A percentile compares a stretch with the other conserved stretches of the same genome.
phyloP scores from a whole-genome alignment of 2,797 vertebrate species.

The Thunnus albacares region DNA sequence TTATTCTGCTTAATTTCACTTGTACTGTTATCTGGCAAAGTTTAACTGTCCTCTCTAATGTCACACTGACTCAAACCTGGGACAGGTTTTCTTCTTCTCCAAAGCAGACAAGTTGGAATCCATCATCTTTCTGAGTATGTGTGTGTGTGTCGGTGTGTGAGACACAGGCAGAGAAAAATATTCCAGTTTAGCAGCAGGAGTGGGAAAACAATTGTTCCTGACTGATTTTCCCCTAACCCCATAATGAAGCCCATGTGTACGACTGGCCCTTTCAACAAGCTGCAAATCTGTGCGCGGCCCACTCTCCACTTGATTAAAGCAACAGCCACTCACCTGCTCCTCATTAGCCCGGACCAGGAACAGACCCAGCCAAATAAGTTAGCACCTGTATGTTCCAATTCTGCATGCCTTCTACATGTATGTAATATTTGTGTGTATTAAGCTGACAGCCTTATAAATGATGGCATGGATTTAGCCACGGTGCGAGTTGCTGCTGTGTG shows the following conservation, averaged over 20 bases:
- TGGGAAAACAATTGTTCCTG: conserved; percentile 90
- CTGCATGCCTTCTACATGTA: conserved; percentile 82
- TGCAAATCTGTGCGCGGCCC: conserved; percentile 84
- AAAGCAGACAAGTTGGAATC: conserved; percentile 55
- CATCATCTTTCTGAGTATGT: conserved; percentile 48
- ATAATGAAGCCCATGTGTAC: conserved; percentile 90
- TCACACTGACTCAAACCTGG: conserved; percentile 25
- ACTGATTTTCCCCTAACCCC: conserved; percentile 87
- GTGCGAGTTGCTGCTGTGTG: conserved; percentile 55
- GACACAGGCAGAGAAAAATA: conserved; percentile 70
- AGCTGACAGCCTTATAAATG: conserved; percentile 85
- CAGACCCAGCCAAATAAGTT: conserved; percentile 85
- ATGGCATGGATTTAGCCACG: conserved; percentile 66
- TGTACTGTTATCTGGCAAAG: conserved; percentile 25
- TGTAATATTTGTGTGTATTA: conserved; percentile 84
- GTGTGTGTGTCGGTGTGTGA: conserved; percentile 28
- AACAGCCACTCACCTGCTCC: conserved; percentile 86
- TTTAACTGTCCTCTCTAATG: conserved; percentile 23
- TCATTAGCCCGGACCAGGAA: conserved; percentile 84
- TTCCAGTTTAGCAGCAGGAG: conserved; percentile 82
- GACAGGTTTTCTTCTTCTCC: conserved; percentile 20
- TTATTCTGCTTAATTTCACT: conserved; percentile 17
- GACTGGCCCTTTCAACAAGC: conserved; percentile 86
- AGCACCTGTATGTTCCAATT: conserved; percentile 90
- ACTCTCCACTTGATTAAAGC: conserved; percentile 90